Evolutionary conservation across 2,888 invertebrate genomes (phyloP).

Genomic region (Pseudococcus longispinus): DNA sequence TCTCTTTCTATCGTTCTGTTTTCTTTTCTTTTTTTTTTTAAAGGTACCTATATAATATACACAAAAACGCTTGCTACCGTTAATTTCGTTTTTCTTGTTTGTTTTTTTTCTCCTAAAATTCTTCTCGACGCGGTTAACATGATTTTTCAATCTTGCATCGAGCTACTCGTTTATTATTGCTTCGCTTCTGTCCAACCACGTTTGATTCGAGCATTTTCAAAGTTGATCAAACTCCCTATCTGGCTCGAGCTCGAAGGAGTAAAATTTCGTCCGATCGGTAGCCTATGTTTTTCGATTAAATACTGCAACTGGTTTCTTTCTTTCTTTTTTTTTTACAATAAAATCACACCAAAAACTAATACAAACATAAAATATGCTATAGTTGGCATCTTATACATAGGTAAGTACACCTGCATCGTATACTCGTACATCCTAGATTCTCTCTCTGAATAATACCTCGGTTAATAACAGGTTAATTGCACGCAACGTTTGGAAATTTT

Average conservation of each 20-base stretch:
- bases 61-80: slow-evolving; percentile 12
- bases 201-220: background rate
- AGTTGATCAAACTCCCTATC: background rate
- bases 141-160: background rate
- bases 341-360: background rate
- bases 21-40: too few species aligned
- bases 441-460: background rate
- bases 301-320: too few species aligned
- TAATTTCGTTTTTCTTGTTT: background rate
- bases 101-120: background rate
- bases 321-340: too few species aligned
- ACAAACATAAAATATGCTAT: background rate
- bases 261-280: background rate
- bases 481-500: background rate
- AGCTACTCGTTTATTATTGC: background rate
- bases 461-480: slow-evolving; percentile 17
- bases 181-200: background rate
- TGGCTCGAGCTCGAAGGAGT: too few species aligned
- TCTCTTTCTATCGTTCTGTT: too few species aligned
- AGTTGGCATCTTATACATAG: background rate
- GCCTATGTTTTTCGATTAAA: background rate
- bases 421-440: background rate
- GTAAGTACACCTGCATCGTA: background rate
- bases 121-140: background rate
- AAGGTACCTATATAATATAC: too few species aligned